Evolutionary conservation across 2,797 vertebrate genomes (phyloP).

Genomic region (Danio choprae): DNA sequence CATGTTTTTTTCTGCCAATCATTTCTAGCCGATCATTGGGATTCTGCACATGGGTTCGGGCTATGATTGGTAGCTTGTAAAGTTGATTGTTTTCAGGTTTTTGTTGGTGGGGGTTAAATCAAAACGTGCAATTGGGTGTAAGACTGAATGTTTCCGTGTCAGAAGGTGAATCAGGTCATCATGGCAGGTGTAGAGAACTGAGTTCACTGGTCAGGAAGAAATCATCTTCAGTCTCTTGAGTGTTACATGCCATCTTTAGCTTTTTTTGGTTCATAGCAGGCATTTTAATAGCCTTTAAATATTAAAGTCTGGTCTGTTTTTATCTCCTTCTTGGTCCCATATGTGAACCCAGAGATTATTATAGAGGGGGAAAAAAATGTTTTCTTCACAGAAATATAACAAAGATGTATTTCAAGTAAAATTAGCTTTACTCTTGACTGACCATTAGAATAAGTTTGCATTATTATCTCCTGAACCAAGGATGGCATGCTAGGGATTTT

Average conservation of each 20-base stretch:
- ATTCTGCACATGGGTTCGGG: not conserved
- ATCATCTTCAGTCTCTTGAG: not conserved
- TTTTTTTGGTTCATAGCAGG: not conserved
- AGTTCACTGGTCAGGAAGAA: conserved; percentile 3
- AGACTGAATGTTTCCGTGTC: conserved; percentile 6
- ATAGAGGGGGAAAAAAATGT: too few species aligned
- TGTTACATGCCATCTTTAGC: not conserved
- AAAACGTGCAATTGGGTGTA: not conserved
- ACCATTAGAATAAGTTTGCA: not conserved
- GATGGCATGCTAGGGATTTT: not conserved
- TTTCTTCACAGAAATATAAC: not conserved
- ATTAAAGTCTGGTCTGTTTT: conserved; percentile 8
- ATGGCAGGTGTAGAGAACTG: not conserved
- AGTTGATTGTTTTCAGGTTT: not conserved
- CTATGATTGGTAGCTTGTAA: not conserved
- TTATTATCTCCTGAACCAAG: not conserved
- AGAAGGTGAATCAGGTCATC: not conserved
- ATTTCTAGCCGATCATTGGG: not conserved
- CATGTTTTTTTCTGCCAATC: not conserved
- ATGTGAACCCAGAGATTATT: not conserved
- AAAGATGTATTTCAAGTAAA: not conserved
- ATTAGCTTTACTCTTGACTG: not conserved
- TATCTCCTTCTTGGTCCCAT: not conserved
- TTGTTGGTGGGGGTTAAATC: not conserved
- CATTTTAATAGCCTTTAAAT: not conserved